These are phyloP conservation scores for Phenganax stokvisi DNA, from an alignment of 92 coral and sea anemone genomes.

Conservation along the genomic window DNA sequence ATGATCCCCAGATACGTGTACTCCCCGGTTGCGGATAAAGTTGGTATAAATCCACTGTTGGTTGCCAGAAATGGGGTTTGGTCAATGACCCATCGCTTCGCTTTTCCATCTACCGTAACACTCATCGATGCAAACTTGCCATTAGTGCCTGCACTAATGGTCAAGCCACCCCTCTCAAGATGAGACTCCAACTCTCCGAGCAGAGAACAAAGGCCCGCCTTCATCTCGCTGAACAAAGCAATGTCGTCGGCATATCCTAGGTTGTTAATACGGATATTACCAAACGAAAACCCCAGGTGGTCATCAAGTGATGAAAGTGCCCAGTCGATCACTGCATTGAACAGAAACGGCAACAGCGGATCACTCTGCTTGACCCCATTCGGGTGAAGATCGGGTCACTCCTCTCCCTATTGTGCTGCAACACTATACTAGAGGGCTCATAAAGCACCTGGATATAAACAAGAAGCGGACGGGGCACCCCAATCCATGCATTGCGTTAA, in stretches of 20 bases:
- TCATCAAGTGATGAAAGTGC: neutral
- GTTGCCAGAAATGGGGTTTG: conserved; percentile 3
- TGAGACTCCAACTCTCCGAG: neutral
- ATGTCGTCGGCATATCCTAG: conserved; percentile 36
- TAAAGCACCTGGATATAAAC: conserved; percentile 7
- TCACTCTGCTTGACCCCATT: conserved; percentile 11
- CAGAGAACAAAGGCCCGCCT: neutral
- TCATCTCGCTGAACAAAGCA: neutral
- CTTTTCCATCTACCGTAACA: conserved; percentile 23
- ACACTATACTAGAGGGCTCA: neutral
- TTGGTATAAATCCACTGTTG: neutral
- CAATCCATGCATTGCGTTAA: neutral
- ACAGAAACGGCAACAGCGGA: conserved; percentile 3
- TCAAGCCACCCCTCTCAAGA: neutral
- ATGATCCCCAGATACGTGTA: conserved; percentile 24
- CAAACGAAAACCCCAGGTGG: neutral
- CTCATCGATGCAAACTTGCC: conserved; percentile 40
- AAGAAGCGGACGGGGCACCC: conserved; percentile 24
- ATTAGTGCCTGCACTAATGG: conserved; percentile 1
- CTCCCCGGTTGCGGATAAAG: neutral
- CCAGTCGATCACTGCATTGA: conserved; percentile 20
- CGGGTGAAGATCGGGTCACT: neutral
- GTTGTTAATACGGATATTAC: conserved; percentile 13
- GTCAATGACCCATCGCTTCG: conserved; percentile 36
- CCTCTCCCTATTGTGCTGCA: neutral